phyloP scores from a whole-genome alignment of 92 coral and sea anemone genomes.

The Bergia sp. region DNA sequence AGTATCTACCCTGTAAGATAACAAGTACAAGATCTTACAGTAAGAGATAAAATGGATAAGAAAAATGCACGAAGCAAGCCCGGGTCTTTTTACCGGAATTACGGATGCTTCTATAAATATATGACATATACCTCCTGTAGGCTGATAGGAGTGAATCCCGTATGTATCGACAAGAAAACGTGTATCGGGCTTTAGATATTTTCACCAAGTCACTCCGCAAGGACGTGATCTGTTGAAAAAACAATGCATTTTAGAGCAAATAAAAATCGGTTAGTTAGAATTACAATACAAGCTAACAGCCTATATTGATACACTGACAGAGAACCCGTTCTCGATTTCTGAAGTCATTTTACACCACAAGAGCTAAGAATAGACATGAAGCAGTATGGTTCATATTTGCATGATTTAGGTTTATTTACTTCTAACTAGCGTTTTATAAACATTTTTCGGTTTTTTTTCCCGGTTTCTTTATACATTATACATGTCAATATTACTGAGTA shows the following conservation, averaged over 20 bases:
- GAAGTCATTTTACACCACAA: no score
- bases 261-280: not conserved
- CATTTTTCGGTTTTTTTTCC: no score
- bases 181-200: conserved; percentile 97
- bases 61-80: not conserved
- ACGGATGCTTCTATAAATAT: not conserved
- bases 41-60: not conserved
- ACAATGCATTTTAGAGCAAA: not conserved
- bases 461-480: no score
- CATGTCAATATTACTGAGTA: not conserved
- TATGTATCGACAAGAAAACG: conserved; percentile 97
- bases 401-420: no score
- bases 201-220: conserved; percentile 90
- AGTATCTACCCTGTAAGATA: no score
- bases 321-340: no score
- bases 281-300: not conserved
- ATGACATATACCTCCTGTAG: conserved; percentile 80
- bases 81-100: not conserved
- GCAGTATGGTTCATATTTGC: no score
- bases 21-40: no score
- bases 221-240: conserved; percentile 76
- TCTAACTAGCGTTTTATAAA: no score
- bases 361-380: no score
- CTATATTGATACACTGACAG: not conserved
- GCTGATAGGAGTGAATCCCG: conserved; percentile 93